A percentile compares a stretch with the other conserved stretches of the same genome.
phyloP scores from a whole-genome alignment of 2,797 vertebrate genomes.

The Bothrops alternatus region DNA sequence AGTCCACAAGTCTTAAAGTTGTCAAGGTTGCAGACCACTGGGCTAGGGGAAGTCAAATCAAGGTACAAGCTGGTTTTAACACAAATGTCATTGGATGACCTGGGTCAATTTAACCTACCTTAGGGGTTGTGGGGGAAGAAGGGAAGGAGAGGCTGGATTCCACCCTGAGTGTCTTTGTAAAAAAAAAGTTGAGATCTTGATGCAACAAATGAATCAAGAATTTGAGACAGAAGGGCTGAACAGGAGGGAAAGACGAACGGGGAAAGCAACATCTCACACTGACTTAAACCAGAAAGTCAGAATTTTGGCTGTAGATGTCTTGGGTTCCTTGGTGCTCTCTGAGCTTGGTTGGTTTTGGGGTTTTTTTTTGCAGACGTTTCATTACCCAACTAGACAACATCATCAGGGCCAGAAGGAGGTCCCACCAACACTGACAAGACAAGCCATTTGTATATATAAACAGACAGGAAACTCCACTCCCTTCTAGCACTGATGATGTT shows the following conservation, averaged over 20 bases:
- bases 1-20: too few species aligned
- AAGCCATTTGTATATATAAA: background rate
- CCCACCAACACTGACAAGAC: background rate
- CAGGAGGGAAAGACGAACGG: background rate
- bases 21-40: too few species aligned
- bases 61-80: background rate
- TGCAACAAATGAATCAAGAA: background rate
- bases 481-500: background rate
- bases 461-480: background rate
- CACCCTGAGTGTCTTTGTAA: background rate
- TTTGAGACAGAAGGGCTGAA: background rate
- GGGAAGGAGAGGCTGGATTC: background rate
- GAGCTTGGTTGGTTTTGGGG: background rate
- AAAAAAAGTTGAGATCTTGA: background rate
- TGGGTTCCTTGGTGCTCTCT: background rate
- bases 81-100: background rate
- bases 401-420: background rate
- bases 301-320: background rate
- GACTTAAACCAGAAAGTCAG: background rate
- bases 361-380: background rate
- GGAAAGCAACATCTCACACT: too few species aligned
- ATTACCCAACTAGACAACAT: background rate
- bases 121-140: background rate
- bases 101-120: background rate
- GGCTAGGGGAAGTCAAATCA: background rate